A percentile compares a stretch with the other conserved stretches of the same genome.
Evolutionary conservation across 2,888 invertebrate genomes (phyloP).

Genomic region (Tenthredo distinguenda): DNA sequence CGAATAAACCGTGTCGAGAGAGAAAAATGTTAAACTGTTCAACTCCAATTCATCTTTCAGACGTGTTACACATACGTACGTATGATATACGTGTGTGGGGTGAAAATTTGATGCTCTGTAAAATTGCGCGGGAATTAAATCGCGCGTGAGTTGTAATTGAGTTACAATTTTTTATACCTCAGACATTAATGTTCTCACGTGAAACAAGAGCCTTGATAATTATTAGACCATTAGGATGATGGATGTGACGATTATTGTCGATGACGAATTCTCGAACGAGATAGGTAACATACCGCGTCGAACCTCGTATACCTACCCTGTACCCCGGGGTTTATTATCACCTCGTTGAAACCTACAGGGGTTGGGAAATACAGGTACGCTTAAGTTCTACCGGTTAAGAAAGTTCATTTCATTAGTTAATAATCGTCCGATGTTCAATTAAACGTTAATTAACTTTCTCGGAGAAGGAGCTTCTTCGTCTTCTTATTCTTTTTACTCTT

Average conservation of each 20-base stretch:
- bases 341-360: background rate
- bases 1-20: background rate
- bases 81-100: too few relatives aligned
- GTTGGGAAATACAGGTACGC: background rate
- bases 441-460: conserved; percentile 33
- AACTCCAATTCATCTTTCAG: background rate
- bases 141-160: background rate
- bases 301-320: background rate
- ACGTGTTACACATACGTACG: too few relatives aligned
- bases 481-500: background rate
- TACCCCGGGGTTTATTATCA: background rate
- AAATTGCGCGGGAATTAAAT: background rate
- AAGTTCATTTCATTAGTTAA: conserved; percentile 21
- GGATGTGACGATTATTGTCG: background rate
- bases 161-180: background rate
- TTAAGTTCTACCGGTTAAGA: background rate
- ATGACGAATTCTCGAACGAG: background rate
- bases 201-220: background rate
- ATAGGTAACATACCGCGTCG: background rate
- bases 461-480: background rate
- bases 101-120: background rate
- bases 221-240: background rate
- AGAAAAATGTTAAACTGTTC: background rate
- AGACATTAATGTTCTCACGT: background rate
- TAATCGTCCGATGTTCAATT: conserved; percentile 9